A percentile compares a stretch with the other conserved stretches of the same genome.
phyloP scores from a whole-genome alignment of 2,113 vertebrate species.

The Candoia aspera region DNA sequence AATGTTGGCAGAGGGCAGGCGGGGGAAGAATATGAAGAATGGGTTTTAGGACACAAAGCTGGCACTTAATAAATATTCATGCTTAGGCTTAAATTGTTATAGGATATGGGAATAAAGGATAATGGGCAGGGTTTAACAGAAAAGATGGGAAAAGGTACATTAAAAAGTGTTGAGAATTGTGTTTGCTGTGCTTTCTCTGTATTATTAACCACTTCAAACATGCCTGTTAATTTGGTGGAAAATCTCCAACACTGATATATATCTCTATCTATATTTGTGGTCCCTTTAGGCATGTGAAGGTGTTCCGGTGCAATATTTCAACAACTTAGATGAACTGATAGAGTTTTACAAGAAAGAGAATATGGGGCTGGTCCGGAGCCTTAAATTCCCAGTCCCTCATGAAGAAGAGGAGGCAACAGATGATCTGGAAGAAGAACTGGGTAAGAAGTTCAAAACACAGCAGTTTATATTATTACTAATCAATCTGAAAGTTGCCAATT shows the following conservation, averaged over 20 bases:
- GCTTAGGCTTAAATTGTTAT: neutral
- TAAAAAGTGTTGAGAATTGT: neutral
- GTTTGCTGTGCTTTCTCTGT: neutral
- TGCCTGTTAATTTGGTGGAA: slow-evolving; percentile 43
- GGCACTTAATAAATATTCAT: neutral
- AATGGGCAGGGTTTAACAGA: neutral
- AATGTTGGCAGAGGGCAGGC: neutral
- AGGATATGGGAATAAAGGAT: neutral
- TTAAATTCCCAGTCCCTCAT: slow-evolving; percentile 85
- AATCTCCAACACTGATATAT: slow-evolving; percentile 27
- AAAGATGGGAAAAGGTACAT: slow-evolving; percentile 5
- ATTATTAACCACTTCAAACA: slow-evolving; percentile 27
- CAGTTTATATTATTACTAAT: neutral
- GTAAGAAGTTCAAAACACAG: slow-evolving; percentile 69
- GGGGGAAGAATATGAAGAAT: neutral
- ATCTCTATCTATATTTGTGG: neutral
- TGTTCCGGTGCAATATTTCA: slow-evolving; percentile 89
- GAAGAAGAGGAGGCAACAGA: slow-evolving; percentile 84
- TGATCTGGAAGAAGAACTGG: slow-evolving; percentile 83
- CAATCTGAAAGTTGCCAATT: neutral
- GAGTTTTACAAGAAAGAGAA: slow-evolving; percentile 94
- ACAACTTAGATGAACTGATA: slow-evolving; percentile 87
- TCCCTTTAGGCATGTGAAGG: slow-evolving; percentile 90
- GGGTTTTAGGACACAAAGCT: neutral
- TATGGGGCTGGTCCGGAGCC: slow-evolving; percentile 91